phyloP scores from a whole-genome alignment of 2,797 vertebrate species.

The Leucoraja ocellata region DNA sequence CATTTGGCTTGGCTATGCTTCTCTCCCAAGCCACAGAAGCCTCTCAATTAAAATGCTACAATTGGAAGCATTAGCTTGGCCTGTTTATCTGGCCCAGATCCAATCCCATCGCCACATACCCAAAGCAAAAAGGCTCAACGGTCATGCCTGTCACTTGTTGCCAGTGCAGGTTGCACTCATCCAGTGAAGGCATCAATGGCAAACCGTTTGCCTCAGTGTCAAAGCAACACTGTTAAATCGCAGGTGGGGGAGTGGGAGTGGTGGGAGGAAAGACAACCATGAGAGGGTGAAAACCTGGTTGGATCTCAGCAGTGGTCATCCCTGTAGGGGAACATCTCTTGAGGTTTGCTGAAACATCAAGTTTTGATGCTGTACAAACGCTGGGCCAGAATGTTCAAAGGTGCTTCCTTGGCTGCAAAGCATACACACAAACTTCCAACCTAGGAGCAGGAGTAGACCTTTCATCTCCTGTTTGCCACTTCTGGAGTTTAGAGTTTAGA shows the following conservation, averaged over 20 bases:
- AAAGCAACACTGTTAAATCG: background rate
- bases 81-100: background rate
- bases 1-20: background rate
- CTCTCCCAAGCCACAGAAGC: background rate
- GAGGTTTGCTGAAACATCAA: background rate
- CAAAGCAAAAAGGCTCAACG: background rate
- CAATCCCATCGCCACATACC: background rate
- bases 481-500: too few species aligned
- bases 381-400: background rate
- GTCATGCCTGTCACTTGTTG: background rate
- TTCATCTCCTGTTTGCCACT: too few species aligned
- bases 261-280: background rate
- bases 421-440: too few species aligned
- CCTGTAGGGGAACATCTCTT: background rate
- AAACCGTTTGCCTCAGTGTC: background rate
- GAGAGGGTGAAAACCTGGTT: background rate
- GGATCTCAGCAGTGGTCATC: background rate
- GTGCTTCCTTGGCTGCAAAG: background rate
- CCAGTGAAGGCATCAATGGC: background rate
- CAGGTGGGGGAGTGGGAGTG: background rate
- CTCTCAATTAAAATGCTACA: background rate
- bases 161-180: background rate
- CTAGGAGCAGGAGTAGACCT: too few species aligned
- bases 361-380: background rate
- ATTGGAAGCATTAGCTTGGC: background rate